Conservation (phyloP, 2,888 invertebrate species). For the Ephialtes manifestator region DNA sequence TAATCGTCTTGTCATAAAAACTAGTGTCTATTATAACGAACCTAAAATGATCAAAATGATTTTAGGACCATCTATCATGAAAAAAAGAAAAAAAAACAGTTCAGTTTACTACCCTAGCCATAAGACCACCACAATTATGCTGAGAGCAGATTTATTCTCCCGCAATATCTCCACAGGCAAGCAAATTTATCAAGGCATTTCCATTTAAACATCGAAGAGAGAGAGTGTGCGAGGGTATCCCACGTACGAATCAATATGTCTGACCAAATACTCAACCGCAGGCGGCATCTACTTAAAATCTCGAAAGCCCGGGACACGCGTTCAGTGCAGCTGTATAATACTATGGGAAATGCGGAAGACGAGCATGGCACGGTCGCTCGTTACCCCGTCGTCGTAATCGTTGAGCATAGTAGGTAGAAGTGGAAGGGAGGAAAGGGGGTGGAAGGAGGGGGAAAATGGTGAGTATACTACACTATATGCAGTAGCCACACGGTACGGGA, state of each 20-base stretch:
- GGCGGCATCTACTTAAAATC: conserved; percentile 26
- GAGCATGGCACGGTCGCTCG: conserved; percentile 13
- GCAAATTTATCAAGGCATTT: neutral
- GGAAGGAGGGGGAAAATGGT: neutral
- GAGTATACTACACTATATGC: neutral
- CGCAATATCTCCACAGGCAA: too few relatives aligned
- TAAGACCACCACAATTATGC: too few relatives aligned
- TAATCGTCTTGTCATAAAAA: too few relatives aligned
- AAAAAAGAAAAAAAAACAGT: too few relatives aligned
- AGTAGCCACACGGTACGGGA: conserved; percentile 30
- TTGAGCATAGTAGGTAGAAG: neutral
- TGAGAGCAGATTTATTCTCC: too few relatives aligned
- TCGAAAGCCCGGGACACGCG: conserved; percentile 8
- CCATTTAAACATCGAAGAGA: neutral
- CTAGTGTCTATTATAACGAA: too few relatives aligned
- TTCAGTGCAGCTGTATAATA: conserved; percentile 7
- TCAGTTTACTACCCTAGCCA: too few relatives aligned
- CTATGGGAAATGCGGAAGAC: conserved; percentile 15
- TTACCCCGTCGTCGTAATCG: conserved; percentile 46
- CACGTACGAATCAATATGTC: conserved; percentile 7
- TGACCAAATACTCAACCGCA: conserved; percentile 18
- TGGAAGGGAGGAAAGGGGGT: neutral
- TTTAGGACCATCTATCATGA: too few relatives aligned
- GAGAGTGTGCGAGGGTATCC: neutral
- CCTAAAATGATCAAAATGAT: too few relatives aligned